Evolutionary conservation across 2,888 invertebrate species (phyloP), one percentile per base, ranked within the genome.

Genomic region (Chloromyia formosa): DNA sequence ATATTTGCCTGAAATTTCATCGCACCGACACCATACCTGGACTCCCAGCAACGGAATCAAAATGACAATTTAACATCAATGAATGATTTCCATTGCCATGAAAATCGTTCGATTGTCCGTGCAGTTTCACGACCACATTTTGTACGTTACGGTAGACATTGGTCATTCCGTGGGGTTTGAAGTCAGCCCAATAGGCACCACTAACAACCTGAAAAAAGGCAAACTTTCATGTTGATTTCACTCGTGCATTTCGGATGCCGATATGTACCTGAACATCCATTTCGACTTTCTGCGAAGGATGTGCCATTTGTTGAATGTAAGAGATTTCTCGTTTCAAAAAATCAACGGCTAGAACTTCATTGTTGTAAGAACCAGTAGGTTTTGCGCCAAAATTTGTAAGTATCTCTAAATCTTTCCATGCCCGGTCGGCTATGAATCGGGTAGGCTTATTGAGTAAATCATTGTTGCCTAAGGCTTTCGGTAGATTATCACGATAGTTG

Each of bases 41-140:
- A 85, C 94, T 95, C 80, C 93, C 93, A 49, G 93, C 90, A 79
- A 95, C 94, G 71, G 94, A 91, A 87, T 97, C 97, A 86, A 92
- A 95, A 87, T 97, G 97, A 82, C 96, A 94, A 86, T 97, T 97
- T 80, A 97, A 86, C 80, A 97, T 87, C 77, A 97, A 86, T 79
- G 92, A 91, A 77, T 87, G 83, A 40, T 81, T 81, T 0, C 78
- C 77, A 40, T 81, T 81, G 0, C 77, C 76, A 20, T 56, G 71
- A 79, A 88, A 87, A 1, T 87, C 83, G 58, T 85, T 83, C 7
- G 87, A 84, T 69, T 85, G 83, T 1, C 91, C 90, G 76, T 90
- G 88, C 66, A 94, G 83, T 83, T 89, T 90, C 56, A 92, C 94
- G 78, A 94, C 87, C 79, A 96, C 89, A 86, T 94, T 95, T 83